Evolutionary conservation across 2,888 invertebrate genomes (phyloP), one percentile per base, ranked within the genome.

Genomic region (Hydriomena furcata): DNA sequence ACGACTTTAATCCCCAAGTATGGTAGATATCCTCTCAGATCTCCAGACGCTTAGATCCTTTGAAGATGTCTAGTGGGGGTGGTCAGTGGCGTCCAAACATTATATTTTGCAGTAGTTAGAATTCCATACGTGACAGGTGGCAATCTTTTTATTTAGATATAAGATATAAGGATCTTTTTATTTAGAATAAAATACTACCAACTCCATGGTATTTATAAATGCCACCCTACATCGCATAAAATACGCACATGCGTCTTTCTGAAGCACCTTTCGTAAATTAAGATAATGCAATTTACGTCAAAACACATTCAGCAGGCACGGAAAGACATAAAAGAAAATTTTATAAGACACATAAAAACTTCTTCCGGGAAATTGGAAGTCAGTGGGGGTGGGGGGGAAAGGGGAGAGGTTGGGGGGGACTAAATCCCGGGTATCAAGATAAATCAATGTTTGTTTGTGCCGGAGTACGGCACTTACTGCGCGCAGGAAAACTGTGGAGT

Each of bases 391-490:
- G 68, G 67, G 70, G 82, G 71, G 68, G 66, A n/a, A n/a, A 21
- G 23, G 23, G 17, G 7, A 7, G 68, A 66, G 71, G n/a, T n/a
- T n/a, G n/a, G n/a, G 71, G 71, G 70, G 71, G 65, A 69, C 73
- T 71, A 79, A 84, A 84, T 79, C 85, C 86, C 66, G 62, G 71
- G 87, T 87, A 86, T 88, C 87, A 86, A 82, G 84, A 89, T 89
- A 89, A 88, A 89, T 89, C 90, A 90, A 88, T 89, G 89, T 88
- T 86, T 82, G 83, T 80, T 75, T 74, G 75, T 68, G 69, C 70
- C 68, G 68, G 80, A 85, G 82, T 62, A 71, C 71, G 83, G 79
- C 84, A 84, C 81, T 84, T 84, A 82, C 70, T 65, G 61, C 13
- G 50, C 68, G 66, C 59, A 69, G 45, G n/a, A 60, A 46, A 55